Base-by-base conservation (phyloP, 2,797 vertebrate genomes). In the Gila robusta region DNA sequence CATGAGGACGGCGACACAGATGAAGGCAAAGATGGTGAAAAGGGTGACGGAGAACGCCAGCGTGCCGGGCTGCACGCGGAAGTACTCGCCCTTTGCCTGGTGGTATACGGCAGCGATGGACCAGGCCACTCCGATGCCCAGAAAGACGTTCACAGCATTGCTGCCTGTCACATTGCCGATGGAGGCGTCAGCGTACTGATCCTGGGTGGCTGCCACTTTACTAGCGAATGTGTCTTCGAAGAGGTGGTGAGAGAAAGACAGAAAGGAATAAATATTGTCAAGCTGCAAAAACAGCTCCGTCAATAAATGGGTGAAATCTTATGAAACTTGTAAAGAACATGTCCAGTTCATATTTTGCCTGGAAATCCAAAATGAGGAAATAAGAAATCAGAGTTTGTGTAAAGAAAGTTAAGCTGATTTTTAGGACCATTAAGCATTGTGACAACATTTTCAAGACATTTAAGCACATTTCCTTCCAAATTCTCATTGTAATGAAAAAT, bases 151-250 rank as follows among this genome's bases (percentile, higher is more conserved):
- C 86, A 99, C 98, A 0, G 98, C 98, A 0, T 99, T 99, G 92
- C 98, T 99, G 79, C 98, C 98, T 0, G 98, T 99, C 92, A 99
- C 98, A 0, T 99, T 99, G 64, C 98, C 98, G 0, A 99, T 99
- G 91, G 98, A 99, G 5, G 98, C 98, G 0, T 99, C 98, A 0
- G 98, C 98, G 0, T 99, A 99, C 88, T 98, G 98, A 93, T 99
- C 98, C 93, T 99, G 98, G 0, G 94, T 97, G 0, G 98, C 98
- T 0, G 98, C 94, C 47, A 98, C 96, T 90, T 99, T 99, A 93
- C 98, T 99, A 91, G 98, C 98, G 77, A 99, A 99, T 0, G 98
- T 99, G 92, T 99, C 98, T 23, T 52, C 44, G 8, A 66, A 56
- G 23, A 23, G 64, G 79, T 17, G 26, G 23, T 12, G 77, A 69